These are phyloP conservation scores for Auanema sp. DNA, from an alignment of 2,888 invertebrate species.

Conservation along the genomic window DNA sequence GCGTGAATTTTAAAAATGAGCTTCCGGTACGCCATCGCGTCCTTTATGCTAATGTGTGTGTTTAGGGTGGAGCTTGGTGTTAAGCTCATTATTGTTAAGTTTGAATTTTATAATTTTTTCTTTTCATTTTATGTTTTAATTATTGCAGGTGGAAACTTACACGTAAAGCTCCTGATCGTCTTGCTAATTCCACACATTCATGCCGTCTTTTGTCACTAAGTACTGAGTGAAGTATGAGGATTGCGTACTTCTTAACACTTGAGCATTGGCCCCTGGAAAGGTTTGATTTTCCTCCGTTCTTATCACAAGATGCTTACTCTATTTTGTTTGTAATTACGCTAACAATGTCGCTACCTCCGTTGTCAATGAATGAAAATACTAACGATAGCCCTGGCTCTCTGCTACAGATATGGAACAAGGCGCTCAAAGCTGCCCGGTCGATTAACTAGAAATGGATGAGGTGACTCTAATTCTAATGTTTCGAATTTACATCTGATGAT, in stretches of 20 bases:
- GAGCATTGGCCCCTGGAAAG: slow-evolving; percentile 2
- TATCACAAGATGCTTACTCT: slow-evolving; percentile 19
- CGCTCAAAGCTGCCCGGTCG: slow-evolving; percentile 40
- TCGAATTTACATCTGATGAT: not conserved
- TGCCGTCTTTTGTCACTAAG: slow-evolving; percentile 40
- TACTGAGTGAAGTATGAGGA: slow-evolving; percentile 55
- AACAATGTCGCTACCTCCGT: slow-evolving; percentile 28
- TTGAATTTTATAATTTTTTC: no score
- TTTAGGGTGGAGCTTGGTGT: no score
- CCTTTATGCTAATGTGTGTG: no score
- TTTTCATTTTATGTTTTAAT: no score
- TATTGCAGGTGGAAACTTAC: not conserved
- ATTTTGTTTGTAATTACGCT: slow-evolving; percentile 31
- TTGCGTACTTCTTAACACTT: slow-evolving; percentile 46
- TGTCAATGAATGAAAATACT: slow-evolving; percentile 24
- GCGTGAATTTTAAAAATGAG: no score
- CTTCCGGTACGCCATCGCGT: no score
- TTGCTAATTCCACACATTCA: slow-evolving; percentile 24
- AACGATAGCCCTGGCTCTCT: slow-evolving; percentile 46
- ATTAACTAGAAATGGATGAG: slow-evolving; percentile 36
- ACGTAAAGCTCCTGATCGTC: slow-evolving; percentile 28
- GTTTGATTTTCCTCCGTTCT: not conserved
- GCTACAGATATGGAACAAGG: slow-evolving; percentile 52
- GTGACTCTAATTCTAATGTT: no score
- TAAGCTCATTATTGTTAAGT: no score